Evolutionary conservation across 2,113 vertebrate genomes (phyloP).

Genomic region (Pterophyllum scalare): DNA sequence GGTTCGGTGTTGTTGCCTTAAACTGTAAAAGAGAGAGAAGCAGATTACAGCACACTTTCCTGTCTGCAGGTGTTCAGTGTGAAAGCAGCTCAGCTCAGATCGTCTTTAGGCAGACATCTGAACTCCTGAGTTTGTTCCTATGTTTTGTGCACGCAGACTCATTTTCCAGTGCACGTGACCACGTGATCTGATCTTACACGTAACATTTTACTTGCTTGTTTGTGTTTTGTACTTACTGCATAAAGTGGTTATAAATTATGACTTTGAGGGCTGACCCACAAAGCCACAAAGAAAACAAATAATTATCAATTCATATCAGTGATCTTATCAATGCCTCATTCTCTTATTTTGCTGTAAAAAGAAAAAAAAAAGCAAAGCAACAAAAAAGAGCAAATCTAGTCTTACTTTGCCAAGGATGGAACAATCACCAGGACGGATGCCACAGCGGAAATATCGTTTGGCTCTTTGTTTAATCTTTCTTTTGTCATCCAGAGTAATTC

Average conservation of each 20-base stretch:
- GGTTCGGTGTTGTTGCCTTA: background rate
- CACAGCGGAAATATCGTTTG: background rate
- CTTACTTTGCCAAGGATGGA: background rate
- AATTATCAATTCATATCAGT: background rate
- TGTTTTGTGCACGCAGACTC: too few species aligned
- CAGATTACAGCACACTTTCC: background rate
- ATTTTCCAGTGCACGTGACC: background rate
- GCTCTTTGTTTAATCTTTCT: background rate
- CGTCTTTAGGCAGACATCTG: background rate
- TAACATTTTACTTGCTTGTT: background rate
- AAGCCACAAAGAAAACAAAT: background rate
- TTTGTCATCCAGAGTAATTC: background rate
- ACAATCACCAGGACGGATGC: background rate
- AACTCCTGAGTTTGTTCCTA: too few species aligned
- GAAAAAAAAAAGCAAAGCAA: too few species aligned
- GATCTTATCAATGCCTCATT: too few species aligned
- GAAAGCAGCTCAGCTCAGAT: background rate
- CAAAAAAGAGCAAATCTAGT: too few species aligned
- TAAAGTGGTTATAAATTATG: background rate
- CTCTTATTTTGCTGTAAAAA: too few species aligned
- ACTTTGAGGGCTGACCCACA: background rate
- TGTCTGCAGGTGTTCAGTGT: background rate
- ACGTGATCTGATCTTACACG: background rate
- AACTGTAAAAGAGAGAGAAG: background rate
- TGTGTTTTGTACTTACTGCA: background rate